Percentiles rank a stretch among this genome's conserved stretches.
phyloP scores from a whole-genome alignment of 2,113 vertebrate species.

The Pelusios castaneus region DNA sequence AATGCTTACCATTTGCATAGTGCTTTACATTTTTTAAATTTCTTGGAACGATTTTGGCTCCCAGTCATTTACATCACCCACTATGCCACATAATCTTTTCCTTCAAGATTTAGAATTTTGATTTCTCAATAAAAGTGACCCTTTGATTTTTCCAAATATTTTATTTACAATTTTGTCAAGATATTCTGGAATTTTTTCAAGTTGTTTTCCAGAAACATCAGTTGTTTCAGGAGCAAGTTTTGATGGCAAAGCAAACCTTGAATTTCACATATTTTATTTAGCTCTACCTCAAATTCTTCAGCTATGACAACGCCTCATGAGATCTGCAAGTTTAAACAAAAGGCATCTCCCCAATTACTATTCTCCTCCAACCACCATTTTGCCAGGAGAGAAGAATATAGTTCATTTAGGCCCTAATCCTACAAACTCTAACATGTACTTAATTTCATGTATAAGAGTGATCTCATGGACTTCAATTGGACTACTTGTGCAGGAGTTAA shows the following conservation, averaged over 20 bases:
- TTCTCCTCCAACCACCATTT: neutral
- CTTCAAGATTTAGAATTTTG: neutral
- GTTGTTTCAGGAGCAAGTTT: accelerated
- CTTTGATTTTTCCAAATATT: neutral
- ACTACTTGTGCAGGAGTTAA: neutral
- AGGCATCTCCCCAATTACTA: neutral
- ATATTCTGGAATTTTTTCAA: neutral
- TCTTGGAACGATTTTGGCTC: neutral
- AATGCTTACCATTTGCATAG: neutral
- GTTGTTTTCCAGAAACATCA: neutral
- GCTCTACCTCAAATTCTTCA: neutral
- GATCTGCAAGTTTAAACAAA: neutral
- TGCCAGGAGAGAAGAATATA: neutral
- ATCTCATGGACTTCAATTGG: neutral
- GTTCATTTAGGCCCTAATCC: neutral
- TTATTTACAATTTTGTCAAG: neutral
- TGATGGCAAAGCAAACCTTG: neutral
- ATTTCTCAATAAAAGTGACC: neutral
- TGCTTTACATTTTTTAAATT: neutral
- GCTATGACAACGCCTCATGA: neutral
- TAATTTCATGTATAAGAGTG: neutral
- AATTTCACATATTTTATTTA: neutral
- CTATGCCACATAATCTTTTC: neutral
- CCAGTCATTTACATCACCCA: neutral
- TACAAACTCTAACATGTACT: neutral